Percentiles rank a stretch among this genome's conserved stretches.
Evolutionary conservation across 2,113 vertebrate genomes (phyloP).

Genomic region (Mugil cephalus): DNA sequence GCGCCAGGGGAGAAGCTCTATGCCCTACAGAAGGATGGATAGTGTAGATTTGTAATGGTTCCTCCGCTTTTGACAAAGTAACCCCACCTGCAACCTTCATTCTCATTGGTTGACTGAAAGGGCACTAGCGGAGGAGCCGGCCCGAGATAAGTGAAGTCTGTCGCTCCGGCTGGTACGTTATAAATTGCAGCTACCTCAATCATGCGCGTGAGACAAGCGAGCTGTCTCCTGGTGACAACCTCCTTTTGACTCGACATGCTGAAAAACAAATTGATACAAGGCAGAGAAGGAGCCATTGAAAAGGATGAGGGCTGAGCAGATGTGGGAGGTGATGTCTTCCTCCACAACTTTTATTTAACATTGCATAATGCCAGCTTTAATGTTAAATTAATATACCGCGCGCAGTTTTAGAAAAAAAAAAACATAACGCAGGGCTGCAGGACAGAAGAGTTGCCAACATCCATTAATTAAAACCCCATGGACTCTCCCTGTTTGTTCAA

Average conservation of each 20-base stretch:
- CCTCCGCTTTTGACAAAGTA: conserved; percentile 78
- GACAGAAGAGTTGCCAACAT: conserved; percentile 17
- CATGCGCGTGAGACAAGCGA: conserved; percentile 54
- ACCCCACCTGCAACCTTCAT: conserved; percentile 78
- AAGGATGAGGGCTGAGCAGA: conserved; percentile 31
- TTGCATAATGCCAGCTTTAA: conserved; percentile 15
- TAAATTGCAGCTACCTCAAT: conserved; percentile 67
- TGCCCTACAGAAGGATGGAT: conserved; percentile 72
- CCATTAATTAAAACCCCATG: conserved; percentile 38
- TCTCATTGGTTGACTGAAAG: conserved; percentile 77
- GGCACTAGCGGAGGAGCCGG: conserved; percentile 60
- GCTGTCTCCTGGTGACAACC: conserved; percentile 73
- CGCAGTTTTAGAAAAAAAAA: neutral
- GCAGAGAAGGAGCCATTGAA: conserved; percentile 24
- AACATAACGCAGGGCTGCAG: conserved; percentile 14
- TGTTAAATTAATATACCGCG: conserved; percentile 21
- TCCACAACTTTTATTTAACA: conserved; percentile 39
- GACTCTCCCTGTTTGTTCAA: conserved; percentile 32
- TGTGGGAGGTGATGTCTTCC: conserved; percentile 55
- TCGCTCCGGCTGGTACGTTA: conserved; percentile 50
- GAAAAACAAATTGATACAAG: conserved; percentile 63
- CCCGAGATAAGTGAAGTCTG: conserved; percentile 73
- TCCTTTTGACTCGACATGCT: conserved; percentile 66
- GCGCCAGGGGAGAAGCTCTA: conserved; percentile 45
- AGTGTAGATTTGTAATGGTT: conserved; percentile 72